phyloP scores from a whole-genome alignment of 2,888 invertebrate genomes.

The Luperina nickerlii region DNA sequence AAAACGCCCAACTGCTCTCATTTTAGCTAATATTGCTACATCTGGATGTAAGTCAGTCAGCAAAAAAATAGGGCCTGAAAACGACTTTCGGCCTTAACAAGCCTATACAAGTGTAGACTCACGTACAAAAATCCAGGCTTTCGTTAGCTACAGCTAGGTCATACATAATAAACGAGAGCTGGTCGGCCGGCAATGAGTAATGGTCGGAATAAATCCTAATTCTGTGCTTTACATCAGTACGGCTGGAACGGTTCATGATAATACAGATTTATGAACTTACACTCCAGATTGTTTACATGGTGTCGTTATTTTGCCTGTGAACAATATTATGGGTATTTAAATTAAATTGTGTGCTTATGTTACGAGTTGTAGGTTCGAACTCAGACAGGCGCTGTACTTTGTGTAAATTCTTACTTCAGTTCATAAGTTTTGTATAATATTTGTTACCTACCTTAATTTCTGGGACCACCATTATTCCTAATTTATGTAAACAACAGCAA shows the following conservation, averaged over 20 bases:
- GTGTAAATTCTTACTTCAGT: no score
- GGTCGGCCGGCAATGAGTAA: conserved; percentile 74
- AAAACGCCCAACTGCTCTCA: neutral
- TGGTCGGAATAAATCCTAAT: conserved; percentile 79
- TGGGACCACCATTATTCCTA: neutral
- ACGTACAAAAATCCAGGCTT: conserved; percentile 56
- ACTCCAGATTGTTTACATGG: conserved; percentile 48
- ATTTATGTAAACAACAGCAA: neutral
- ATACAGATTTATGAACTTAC: conserved; percentile 76
- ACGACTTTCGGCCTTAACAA: conserved; percentile 1
- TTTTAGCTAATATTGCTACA: neutral
- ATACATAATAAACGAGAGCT: conserved; percentile 74
- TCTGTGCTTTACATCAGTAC: conserved; percentile 76
- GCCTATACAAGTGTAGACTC: conserved; percentile 42
- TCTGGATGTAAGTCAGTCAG: conserved; percentile 1
- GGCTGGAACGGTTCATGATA: conserved; percentile 71
- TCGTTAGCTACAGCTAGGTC: conserved; percentile 56
- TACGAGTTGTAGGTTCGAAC: neutral
- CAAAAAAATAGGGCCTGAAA: conserved; percentile 9
- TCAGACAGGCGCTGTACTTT: no score
- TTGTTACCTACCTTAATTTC: no score
- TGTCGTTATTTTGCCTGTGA: conserved; percentile 7
- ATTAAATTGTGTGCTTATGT: neutral
- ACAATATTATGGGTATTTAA: neutral
- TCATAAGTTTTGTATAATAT: no score